Conservation (phyloP, 2,797 vertebrate genomes). For the Propithecus perrieri region DNA sequence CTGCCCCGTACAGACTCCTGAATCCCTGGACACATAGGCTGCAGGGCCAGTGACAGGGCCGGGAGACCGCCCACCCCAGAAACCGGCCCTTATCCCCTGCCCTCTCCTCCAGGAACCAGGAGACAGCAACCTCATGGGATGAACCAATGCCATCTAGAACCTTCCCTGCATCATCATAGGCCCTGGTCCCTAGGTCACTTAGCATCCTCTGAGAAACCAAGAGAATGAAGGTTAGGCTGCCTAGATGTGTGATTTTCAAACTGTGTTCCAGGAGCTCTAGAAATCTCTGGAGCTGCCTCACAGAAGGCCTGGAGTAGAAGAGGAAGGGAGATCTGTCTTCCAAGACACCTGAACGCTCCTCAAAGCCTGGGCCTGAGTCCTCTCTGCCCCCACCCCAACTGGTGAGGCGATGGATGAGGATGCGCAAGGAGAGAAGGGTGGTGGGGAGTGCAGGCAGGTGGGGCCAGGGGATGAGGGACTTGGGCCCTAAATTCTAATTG, state of each 20-base stretch:
- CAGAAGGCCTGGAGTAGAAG: background rate
- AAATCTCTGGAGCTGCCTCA: background rate
- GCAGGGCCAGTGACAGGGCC: background rate
- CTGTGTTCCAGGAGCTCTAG: background rate
- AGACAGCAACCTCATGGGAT: background rate
- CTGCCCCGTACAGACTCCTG: background rate
- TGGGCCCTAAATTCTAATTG: background rate
- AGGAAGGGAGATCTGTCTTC: background rate
- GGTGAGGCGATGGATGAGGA: fast-evolving
- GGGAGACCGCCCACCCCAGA: background rate
- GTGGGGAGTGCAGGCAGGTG: background rate
- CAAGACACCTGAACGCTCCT: background rate
- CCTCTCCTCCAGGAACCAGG: background rate
- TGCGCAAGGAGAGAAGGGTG: background rate
- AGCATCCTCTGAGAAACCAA: background rate
- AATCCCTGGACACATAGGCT: background rate
- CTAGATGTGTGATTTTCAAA: background rate
- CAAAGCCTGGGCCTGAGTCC: background rate
- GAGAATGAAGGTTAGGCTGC: background rate
- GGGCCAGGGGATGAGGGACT: background rate
- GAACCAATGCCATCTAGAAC: background rate
- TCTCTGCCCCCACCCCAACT: background rate
- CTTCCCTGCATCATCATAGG: background rate
- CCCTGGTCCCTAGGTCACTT: background rate
- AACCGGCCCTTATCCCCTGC: background rate